These are phyloP conservation scores for Drosophila emarginata DNA, from an alignment of 2,888 invertebrate genomes.

Conservation along the genomic window DNA sequence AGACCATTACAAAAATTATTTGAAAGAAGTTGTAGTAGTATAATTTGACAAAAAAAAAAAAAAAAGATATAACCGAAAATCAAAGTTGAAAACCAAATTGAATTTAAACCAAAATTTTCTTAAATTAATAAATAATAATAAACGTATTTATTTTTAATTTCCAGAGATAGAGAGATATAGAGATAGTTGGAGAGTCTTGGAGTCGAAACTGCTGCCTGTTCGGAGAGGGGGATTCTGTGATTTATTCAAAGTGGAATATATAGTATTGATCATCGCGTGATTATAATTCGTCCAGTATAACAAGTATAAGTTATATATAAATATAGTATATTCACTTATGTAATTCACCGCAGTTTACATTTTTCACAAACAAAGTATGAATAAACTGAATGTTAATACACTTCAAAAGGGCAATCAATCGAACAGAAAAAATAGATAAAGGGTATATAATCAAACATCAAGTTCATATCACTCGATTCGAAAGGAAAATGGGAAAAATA, in stretches of 20 bases:
- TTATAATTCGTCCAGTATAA: conserved; percentile 19
- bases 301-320: conserved; percentile 24
- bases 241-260: conserved; percentile 33
- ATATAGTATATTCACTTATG: conserved; percentile 49
- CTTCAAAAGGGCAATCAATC: conserved; percentile 26
- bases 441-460: conserved; percentile 18
- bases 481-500: conserved; percentile 46
- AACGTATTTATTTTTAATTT: conserved; percentile 14
- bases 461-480: conserved; percentile 5
- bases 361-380: conserved; percentile 1
- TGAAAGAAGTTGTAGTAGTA: conserved; percentile 75
- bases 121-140: conserved; percentile 16
- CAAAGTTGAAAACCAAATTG: conserved; percentile 27
- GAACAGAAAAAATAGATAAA: conserved; percentile 36
- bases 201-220: conserved; percentile 38
- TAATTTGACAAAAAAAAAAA: conserved; percentile 39
- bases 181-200: conserved; percentile 8
- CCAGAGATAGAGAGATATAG: conserved; percentile 19
- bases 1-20: conserved; percentile 83
- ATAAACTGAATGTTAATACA: conserved; percentile 33
- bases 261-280: too few species aligned
- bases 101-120: conserved; percentile 31
- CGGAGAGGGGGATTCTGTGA: conserved; percentile 29
- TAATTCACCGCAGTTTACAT: conserved; percentile 73
- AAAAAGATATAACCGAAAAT: conserved; percentile 15